Percentiles rank a stretch among this genome's conserved stretches.
These are phyloP conservation scores for Isaurus tuberculatus DNA, from an alignment of 92 coral and sea anemone species.

Conservation along the genomic window DNA sequence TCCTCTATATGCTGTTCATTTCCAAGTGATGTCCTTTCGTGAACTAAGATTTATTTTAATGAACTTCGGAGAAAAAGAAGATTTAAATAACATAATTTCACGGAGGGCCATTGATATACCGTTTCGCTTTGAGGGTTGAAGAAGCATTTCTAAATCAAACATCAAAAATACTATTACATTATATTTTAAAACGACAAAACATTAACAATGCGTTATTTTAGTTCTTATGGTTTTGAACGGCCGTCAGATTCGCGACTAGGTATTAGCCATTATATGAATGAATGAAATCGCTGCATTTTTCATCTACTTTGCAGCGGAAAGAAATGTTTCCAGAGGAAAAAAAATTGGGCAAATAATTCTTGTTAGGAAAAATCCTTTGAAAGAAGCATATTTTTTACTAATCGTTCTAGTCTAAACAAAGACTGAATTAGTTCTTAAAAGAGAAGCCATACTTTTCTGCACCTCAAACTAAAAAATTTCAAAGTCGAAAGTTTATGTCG, in stretches of 20 bases:
- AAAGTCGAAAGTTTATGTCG: no score
- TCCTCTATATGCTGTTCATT: constrained; percentile 8
- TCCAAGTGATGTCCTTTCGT: neutral
- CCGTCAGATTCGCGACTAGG: no score
- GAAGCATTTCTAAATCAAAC: neutral
- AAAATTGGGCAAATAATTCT: neutral
- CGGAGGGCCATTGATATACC: neutral
- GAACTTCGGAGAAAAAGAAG: neutral
- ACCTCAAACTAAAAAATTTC: no score
- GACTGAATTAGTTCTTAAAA: neutral
- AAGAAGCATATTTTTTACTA: neutral
- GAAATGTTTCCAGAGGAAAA: neutral
- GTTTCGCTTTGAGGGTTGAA: neutral
- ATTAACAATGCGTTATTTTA: neutral
- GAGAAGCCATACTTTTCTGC: neutral
- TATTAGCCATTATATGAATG: no score
- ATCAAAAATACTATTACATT: neutral
- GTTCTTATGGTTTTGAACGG: no score
- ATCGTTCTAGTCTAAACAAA: neutral
- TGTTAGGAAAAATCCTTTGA: neutral
- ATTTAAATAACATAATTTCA: neutral
- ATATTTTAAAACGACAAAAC: neutral
- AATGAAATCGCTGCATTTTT: no score
- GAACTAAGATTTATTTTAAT: neutral
- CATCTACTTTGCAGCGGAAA: no score